Evolutionary conservation across 1,140 invertebrate genomes (phyloP), one percentile per base, ranked within the genome.

Genomic region (Drosophila varians): DNA sequence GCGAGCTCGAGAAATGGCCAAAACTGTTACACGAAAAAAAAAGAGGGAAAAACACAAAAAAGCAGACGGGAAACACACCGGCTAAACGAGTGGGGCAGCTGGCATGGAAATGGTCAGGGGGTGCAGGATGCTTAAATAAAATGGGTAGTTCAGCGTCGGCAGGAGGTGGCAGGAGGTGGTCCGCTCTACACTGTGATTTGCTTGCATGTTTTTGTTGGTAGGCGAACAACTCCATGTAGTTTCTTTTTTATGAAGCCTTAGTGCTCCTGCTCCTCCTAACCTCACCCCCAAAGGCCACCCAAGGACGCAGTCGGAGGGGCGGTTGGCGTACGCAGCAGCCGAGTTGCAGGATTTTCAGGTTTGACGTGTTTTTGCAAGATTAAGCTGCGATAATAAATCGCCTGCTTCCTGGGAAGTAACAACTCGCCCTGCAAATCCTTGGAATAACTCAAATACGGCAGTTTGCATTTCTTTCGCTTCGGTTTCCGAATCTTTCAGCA

Each of bases 101-200:
- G 16, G 42, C 14, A 73, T 62, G 45, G 69, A 64, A 56, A 31
- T 49, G 42, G 51, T 21, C 23, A 16, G 18, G 45, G 38, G 18
- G 6, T 16, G 38, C 2, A 9, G 38, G 38, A 16, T 42, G 14
- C 38, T 18, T 19, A 42, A 42, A 42, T 42, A 21, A 28, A 52
- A 40, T 12, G 51, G 55, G 26, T 18, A 38, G 36, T 38, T 38
- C 36, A 5, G n/a, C 3, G 28, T 1, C 4, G n/a, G 14, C 21
- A 21, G 21, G 21, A 4, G 2, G 2, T n/a, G 34, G 34, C 34
- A 16, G 36, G 36, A 12, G 36, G 36, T 0, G 2, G 36, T 31
- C 6, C 31, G 55, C 48, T 40, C 48, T 65, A 64, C 77, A 69
- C 74, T 74, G 70, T 66, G 79, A 83, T 83, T 83, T 76, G 73